phyloP scores from a whole-genome alignment of 1,140 invertebrate genomes.

The Pseudomyrmex pallidus region DNA sequence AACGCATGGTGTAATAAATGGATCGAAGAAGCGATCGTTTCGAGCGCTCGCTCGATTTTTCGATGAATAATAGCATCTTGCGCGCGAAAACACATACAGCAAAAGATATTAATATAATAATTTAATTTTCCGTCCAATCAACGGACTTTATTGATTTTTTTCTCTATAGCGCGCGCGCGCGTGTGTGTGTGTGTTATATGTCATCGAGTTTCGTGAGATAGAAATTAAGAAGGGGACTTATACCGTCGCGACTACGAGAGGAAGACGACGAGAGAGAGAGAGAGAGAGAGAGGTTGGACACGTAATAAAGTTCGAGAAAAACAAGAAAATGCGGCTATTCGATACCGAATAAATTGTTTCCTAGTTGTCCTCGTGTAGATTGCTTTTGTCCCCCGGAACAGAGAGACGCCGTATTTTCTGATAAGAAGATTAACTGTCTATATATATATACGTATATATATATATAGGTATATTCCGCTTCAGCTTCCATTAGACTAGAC shows the following conservation, averaged over 20 bases:
- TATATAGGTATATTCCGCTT: constrained; percentile 8
- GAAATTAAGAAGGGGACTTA: constrained; percentile 52
- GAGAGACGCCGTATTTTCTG: constrained; percentile 40
- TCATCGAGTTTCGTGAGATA: constrained; percentile 51
- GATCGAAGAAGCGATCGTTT: too few species aligned
- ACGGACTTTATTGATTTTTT: constrained; percentile 31
- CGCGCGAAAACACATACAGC: background rate
- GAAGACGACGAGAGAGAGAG: background rate
- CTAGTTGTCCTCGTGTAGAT: constrained; percentile 55
- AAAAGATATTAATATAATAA: constrained; percentile 60
- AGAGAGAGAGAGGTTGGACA: constrained; percentile 6
- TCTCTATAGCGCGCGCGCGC: background rate
- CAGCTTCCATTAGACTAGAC: constrained; percentile 22
- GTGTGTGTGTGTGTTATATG: constrained; percentile 5
- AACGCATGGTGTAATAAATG: too few species aligned
- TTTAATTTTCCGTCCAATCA: constrained; percentile 51
- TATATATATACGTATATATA: background rate
- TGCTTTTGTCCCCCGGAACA: constrained; percentile 41
- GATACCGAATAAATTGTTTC: constrained; percentile 61
- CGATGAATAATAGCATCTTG: too few species aligned
- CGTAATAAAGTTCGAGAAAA: constrained; percentile 57
- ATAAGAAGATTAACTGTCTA: constrained; percentile 53
- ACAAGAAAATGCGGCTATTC: constrained; percentile 57
- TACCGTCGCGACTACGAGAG: constrained; percentile 24
- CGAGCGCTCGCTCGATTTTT: too few species aligned